Evolutionary conservation across 2,797 vertebrate species (phyloP), one percentile per base, ranked within the genome.

Genomic region (Pseudocheirus occidentalis): DNA sequence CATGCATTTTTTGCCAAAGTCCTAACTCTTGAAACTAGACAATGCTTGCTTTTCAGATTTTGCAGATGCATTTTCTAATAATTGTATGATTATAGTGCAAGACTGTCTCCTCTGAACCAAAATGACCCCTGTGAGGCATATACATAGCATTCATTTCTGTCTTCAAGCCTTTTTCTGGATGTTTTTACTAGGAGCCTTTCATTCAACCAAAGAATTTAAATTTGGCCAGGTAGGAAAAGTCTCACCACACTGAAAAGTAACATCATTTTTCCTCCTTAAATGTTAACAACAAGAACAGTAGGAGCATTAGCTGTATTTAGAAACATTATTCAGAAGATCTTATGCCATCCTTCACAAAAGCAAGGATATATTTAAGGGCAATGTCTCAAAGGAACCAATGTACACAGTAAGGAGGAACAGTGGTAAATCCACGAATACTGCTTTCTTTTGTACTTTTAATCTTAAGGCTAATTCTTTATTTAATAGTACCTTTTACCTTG

Each of bases 1-100:
- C 62, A 57, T 0, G 0, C 52, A 91, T 94, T 96, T 96, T 66
- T 96, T 95, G 34, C 96, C 81, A 91, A 93, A 93, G 24, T 58
- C 73, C 13, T 94, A 90, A 95, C 40, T 81, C 56, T 92, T 58
- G 58, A 66, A 73, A 52, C 16, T 34, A 28, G 95, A 18, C 66
- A 94, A 81, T 53, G 90, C 91, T 46, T 92, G 62, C 54, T 73
- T 93, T n/a, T 81, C 94, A 73, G 62, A 55, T 92, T 52, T 53
- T 87, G 59, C 91, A 97, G 66, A 89, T 1, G 21, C 14, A 56
- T 56, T 81, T 90, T 92, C 91, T 40, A 55, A 91, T 50, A 90
- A 73, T 92, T 95, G n/a, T 40, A 12, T 91, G 92, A 90, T 91
- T 46, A 92, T 16, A 92, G 89, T 7, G 13, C 54, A 94, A 73